Evolutionary conservation across 2,113 vertebrate species (phyloP), one percentile per base, ranked within the genome.

Genomic region (Corythoichthys intestinalis): DNA sequence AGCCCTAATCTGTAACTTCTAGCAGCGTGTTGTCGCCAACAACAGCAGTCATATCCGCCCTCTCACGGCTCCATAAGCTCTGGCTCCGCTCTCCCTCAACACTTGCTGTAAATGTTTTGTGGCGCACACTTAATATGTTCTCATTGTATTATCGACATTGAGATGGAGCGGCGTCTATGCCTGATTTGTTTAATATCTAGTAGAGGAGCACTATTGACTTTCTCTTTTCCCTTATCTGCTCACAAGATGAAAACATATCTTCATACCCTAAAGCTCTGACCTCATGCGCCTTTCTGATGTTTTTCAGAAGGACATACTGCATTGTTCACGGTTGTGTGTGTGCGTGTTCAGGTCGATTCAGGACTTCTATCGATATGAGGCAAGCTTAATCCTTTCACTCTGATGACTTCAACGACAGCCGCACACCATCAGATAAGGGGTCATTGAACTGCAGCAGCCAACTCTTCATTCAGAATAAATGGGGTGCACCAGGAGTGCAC

Each of bases 391-490:
- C 89, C 87, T 89, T 91, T 90, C 89, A 90, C 85, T 89, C 86
- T 91, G 91, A 90, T 88, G 87, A 87, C 88, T 91, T 85, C 88
- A 88, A 83, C 89, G 91, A 90, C 90, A 90, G 87, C 86, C 60
- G 85, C 85, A 75, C 83, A 85, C 77, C 87, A 89, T 91, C 87
- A 89, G 88, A 91, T 92, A 92, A 90, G 81, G 88, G 91, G 91
- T 91, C 90, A 90, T 86, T 89, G 90, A 91, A 92, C 91, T 91
- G 87, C 86, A 88, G 83, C 87, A 77, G 86, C 78, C 84, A 83
- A 81, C 88, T 87, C 86, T 90, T 91, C 87, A 91, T 91, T 92
- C 85, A 88, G 85, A 91, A 90, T 89, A 89, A 91, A 92, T 91
- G 83, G 85, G 83, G 90, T 87, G 85, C 88, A 90, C 87, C 81